These are phyloP conservation scores for Sycophaga agraensis DNA, from an alignment of 1,140 invertebrate species.

Conservation along the genomic window DNA sequence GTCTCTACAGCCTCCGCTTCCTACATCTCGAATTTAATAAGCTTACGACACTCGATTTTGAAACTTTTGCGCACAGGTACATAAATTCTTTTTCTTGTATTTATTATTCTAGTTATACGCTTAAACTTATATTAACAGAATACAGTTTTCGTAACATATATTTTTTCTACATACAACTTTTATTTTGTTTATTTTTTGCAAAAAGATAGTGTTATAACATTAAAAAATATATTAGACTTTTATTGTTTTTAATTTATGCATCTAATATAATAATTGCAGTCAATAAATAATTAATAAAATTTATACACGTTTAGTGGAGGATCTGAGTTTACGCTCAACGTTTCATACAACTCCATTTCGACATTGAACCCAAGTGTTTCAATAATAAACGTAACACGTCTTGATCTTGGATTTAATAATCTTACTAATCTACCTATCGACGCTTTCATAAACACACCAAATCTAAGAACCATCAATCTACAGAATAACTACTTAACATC, in stretches of 20 bases:
- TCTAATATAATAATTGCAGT: no score
- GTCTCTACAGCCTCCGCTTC: conserved; percentile 52
- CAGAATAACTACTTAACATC: conserved; percentile 66
- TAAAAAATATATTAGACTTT: no score
- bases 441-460: conserved; percentile 67
- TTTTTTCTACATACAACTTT: no score
- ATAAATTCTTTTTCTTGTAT: no score
- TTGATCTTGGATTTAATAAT: conserved; percentile 80
- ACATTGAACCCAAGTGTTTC: conserved; percentile 40
- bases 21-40: conserved; percentile 54
- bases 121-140: no score
- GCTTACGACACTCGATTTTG: conserved; percentile 45
- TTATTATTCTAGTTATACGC: no score
- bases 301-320: no score
- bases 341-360: conserved; percentile 52
- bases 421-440: conserved; percentile 66
- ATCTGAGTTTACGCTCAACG: conserved; percentile 49
- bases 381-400: conserved; percentile 48
- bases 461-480: conserved; percentile 67
- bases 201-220: no score
- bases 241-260: no score
- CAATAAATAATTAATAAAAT: no score
- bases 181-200: no score
- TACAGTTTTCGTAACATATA: no score
- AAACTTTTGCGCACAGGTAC: conserved; percentile 43